These are phyloP conservation scores for Australoheros scitulus DNA, from an alignment of 2,113 vertebrate species.

Conservation along the genomic window DNA sequence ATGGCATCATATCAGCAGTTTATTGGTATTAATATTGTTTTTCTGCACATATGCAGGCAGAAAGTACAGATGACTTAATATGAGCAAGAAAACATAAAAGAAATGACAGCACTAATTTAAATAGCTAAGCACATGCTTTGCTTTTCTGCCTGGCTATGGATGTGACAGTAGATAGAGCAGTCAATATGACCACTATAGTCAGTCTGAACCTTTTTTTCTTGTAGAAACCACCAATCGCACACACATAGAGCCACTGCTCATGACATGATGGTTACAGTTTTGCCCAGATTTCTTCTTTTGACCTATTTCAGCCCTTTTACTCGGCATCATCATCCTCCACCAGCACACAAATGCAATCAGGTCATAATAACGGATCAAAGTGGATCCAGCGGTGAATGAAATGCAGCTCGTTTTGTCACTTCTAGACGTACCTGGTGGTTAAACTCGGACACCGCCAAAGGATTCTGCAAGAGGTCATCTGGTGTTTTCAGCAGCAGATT, in stretches of 20 bases:
- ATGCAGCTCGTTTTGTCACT: slow-evolving; percentile 33
- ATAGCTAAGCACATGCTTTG: background rate
- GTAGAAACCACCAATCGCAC: slow-evolving; percentile 11
- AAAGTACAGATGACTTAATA: background rate
- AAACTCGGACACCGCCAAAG: slow-evolving; percentile 1
- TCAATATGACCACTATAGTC: background rate
- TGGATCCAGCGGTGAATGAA: slow-evolving; percentile 56
- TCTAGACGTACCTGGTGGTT: background rate
- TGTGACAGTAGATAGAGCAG: background rate
- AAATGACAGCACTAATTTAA: background rate
- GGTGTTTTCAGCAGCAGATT: slow-evolving; percentile 44
- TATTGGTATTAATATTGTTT: background rate
- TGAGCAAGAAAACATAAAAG: background rate
- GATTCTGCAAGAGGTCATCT: slow-evolving; percentile 15
- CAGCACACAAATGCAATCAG: slow-evolving; percentile 68
- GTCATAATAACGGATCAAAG: slow-evolving; percentile 74
- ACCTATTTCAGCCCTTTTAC: slow-evolving; percentile 67
- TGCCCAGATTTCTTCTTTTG: slow-evolving; percentile 66
- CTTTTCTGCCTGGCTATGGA: background rate
- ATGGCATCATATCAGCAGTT: background rate
- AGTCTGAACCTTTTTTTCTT: background rate
- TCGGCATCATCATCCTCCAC: slow-evolving; percentile 54
- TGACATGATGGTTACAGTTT: slow-evolving; percentile 1
- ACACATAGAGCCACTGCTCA: slow-evolving; percentile 22
- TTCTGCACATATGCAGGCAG: background rate